These are phyloP conservation scores for Hemicrepidius hirtus DNA, from an alignment of 2,888 invertebrate genomes.

Conservation along the genomic window DNA sequence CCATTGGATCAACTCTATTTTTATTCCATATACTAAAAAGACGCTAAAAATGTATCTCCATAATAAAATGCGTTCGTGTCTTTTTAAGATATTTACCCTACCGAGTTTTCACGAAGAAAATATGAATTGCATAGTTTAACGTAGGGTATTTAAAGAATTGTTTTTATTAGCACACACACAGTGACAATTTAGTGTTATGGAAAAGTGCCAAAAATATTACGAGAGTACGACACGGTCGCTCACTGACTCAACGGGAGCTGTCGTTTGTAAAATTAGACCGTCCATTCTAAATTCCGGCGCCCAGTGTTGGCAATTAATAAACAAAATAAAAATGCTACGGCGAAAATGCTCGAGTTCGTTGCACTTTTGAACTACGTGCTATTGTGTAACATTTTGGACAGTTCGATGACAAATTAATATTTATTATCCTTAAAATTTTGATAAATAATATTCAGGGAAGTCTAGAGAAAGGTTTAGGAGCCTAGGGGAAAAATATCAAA, in stretches of 20 bases:
- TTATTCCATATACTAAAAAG: too few species aligned
- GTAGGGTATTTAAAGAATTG: constrained; percentile 7
- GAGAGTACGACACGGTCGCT: constrained; percentile 42
- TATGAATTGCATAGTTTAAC: constrained; percentile 35
- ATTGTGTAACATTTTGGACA: neutral
- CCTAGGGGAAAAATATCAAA: too few species aligned
- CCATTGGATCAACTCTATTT: too few species aligned
- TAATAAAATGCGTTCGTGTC: too few species aligned
- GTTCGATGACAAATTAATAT: neutral
- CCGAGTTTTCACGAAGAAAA: neutral
- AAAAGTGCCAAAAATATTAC: constrained; percentile 57
- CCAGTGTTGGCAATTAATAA: constrained; percentile 40
- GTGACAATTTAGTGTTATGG: constrained; percentile 44
- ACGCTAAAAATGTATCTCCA: too few species aligned
- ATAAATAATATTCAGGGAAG: too few species aligned
- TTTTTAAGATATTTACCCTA: neutral
- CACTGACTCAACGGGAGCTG: constrained; percentile 50
- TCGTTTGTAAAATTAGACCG: constrained; percentile 55
- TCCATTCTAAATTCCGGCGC: constrained; percentile 48
- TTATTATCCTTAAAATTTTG: neutral
- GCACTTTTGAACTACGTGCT: constrained; percentile 30
- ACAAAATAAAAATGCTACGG: constrained; percentile 32
- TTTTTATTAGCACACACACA: constrained; percentile 20
- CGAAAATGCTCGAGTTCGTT: constrained; percentile 42
- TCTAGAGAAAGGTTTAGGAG: too few species aligned